Conservation (phyloP, 2,113 vertebrate genomes). For the Hirundichthys speculiger region DNA sequence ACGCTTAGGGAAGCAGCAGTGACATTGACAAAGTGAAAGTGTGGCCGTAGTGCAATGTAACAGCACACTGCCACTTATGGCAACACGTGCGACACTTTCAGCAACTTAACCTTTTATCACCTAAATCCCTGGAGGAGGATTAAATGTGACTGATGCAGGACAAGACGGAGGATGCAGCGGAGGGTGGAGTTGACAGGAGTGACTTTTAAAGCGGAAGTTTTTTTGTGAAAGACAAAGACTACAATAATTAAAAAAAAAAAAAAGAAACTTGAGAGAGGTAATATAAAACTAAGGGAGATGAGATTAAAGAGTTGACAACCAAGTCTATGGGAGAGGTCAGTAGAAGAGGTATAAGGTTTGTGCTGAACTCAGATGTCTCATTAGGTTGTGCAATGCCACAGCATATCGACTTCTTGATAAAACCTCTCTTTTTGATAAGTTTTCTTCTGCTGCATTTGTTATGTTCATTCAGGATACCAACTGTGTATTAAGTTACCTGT, state of each 20-base stretch:
- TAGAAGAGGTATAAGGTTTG: conserved; percentile 5
- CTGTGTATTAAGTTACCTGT: too few species aligned
- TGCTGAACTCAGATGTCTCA: conserved; percentile 11
- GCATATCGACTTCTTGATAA: not conserved
- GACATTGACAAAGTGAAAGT: conserved; percentile 74
- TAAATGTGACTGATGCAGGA: conserved; percentile 59
- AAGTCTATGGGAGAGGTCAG: conserved; percentile 1
- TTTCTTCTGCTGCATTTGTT: too few species aligned
- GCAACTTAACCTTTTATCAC: conserved; percentile 65
- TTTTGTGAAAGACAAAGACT: conserved; percentile 17
- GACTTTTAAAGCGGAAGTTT: conserved; percentile 4
- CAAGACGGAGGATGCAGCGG: conserved; percentile 8
- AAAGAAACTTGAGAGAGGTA: conserved; percentile 11
- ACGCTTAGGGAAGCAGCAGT: conserved; percentile 38
- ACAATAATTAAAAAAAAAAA: not conserved
- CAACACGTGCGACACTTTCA: conserved; percentile 75
- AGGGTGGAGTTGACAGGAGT: not conserved
- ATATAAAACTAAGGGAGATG: not conserved
- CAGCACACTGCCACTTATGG: conserved; percentile 54
- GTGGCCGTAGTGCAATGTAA: conserved; percentile 46
- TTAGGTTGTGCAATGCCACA: conserved; percentile 3
- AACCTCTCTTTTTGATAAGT: not conserved
- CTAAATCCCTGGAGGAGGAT: conserved; percentile 58
- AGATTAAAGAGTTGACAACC: conserved; percentile 4
- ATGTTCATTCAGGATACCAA: too few species aligned